Conservation (phyloP, 1,140 invertebrate species). For the Dryas iulia region DNA sequence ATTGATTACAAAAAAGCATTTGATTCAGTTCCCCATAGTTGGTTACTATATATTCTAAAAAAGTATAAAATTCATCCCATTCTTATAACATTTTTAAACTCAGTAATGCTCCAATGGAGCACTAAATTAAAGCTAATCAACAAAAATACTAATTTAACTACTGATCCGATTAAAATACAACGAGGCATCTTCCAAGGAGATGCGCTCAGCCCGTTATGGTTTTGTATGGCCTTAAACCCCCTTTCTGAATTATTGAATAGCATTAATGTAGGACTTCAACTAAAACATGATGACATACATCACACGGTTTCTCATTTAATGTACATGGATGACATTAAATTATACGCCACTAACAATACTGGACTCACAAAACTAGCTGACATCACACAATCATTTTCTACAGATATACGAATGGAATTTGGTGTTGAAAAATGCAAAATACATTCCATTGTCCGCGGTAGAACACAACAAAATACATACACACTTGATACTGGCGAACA, state of each 20-base stretch:
- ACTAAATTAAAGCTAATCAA: neutral
- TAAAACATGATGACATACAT: neutral
- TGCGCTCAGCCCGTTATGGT: conserved; percentile 15
- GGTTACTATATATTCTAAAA: neutral
- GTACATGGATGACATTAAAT: conserved; percentile 25
- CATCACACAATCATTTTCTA: neutral
- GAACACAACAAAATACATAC: neutral
- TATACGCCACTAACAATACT: conserved; percentile 6
- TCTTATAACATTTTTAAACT: neutral
- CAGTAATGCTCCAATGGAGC: neutral
- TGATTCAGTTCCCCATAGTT: neutral
- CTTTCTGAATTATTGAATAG: neutral
- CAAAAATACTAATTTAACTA: neutral
- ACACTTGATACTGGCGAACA: neutral
- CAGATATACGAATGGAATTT: conserved; percentile 7
- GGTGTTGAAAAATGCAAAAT: conserved; percentile 21
- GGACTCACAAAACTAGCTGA: neutral
- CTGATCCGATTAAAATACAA: conserved; percentile 11
- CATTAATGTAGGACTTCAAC: neutral
- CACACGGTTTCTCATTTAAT: conserved; percentile 8
- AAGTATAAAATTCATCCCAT: neutral
- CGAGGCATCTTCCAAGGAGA: conserved; percentile 23
- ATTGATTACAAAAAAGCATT: neutral
- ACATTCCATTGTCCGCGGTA: neutral
- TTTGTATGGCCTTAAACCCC: conserved; percentile 23